Percentiles rank a stretch among this genome's conserved stretches.
These are phyloP conservation scores for Drosophila stalkeri DNA, from an alignment of 2,888 invertebrate species.

Conservation along the genomic window DNA sequence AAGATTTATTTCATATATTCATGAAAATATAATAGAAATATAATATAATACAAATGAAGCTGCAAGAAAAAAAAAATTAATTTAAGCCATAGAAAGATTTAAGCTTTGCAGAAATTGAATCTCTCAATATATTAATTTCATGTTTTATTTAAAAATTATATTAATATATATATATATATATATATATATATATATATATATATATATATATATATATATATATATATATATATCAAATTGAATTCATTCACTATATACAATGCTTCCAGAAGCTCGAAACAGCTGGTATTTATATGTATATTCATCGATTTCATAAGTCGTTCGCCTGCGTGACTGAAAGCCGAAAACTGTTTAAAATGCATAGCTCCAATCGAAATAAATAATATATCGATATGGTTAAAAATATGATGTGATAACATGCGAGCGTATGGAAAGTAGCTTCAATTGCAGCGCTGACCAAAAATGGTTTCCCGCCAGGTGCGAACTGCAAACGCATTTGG, in stretches of 20 bases:
- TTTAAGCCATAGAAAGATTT: not conserved
- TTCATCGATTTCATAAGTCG: constrained; percentile 1
- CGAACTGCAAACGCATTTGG: constrained; percentile 56
- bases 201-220: not conserved
- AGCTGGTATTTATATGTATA: not conserved
- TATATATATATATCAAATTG: not conserved
- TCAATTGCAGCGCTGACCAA: constrained; percentile 69
- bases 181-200: not conserved
- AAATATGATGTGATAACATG: constrained; percentile 81
- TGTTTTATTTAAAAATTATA: not conserved
- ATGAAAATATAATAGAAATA: not conserved
- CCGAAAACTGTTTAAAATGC: constrained; percentile 69
- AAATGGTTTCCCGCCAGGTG: constrained; percentile 57
- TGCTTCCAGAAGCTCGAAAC: not conserved
- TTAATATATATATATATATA: not conserved
- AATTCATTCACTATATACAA: not conserved
- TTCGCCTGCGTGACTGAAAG: constrained; percentile 41
- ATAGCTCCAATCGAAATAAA: constrained; percentile 49
- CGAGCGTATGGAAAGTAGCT: constrained; percentile 64
- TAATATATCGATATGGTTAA: constrained; percentile 51
- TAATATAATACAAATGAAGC: not conserved
- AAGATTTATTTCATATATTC: too few relatives aligned
- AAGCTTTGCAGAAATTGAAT: not conserved
- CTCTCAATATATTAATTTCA: too few relatives aligned
- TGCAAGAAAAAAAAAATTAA: not conserved